phyloP scores from a whole-genome alignment of 2,888 invertebrate genomes.

The Tachystola acroxantha region DNA sequence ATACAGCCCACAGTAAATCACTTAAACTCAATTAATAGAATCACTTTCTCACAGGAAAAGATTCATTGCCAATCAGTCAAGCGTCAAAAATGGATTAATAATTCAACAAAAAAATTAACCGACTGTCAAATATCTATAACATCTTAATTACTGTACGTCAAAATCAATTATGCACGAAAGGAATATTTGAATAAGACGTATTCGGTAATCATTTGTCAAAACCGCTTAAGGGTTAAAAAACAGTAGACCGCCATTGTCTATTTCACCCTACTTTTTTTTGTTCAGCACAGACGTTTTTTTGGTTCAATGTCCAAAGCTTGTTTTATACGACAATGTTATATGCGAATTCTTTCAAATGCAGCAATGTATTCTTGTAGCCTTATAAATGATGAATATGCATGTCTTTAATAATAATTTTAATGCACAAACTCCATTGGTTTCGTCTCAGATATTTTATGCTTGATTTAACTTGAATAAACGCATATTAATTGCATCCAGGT shows the following conservation, averaged over 20 bases:
- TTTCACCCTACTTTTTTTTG: conserved; percentile 21
- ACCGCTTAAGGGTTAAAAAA: conserved; percentile 33
- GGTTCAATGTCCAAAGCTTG: conserved; percentile 8
- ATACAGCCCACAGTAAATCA: background rate
- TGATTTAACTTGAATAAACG: conserved; percentile 41
- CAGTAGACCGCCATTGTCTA: conserved; percentile 18
- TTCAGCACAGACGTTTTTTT: background rate
- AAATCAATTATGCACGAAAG: conserved; percentile 63
- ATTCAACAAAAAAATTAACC: conserved; percentile 43
- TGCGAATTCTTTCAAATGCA: background rate
- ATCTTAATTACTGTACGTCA: conserved; percentile 58
- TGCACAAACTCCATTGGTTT: conserved; percentile 15
- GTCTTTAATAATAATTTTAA: no score
- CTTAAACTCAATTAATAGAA: conserved; percentile 15
- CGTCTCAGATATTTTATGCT: conserved; percentile 34
- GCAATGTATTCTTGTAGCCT: conserved; percentile 12
- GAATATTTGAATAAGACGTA: conserved; percentile 64
- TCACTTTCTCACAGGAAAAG: conserved; percentile 40
- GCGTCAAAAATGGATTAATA: conserved; percentile 53
- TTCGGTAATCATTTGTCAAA: conserved; percentile 49
- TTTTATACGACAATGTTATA: background rate
- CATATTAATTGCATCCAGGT: conserved; percentile 43
- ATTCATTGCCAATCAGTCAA: conserved; percentile 38
- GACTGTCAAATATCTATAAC: conserved; percentile 43
- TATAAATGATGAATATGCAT: background rate